Evolutionary conservation across 1,140 invertebrate species (phyloP).

Genomic region (Drosophila ogumai): DNA sequence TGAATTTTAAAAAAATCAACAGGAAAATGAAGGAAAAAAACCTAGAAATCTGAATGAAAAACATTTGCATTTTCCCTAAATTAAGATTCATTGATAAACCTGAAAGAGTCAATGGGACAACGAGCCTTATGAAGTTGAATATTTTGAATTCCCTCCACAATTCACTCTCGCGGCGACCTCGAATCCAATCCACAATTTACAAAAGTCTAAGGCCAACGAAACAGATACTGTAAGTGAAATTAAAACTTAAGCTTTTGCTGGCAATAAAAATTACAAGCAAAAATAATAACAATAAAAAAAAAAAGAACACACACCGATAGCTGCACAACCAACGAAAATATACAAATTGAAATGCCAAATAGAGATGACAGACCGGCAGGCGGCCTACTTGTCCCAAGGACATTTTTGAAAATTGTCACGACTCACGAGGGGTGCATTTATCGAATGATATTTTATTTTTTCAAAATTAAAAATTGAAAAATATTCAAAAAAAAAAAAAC

Average conservation of each 20-base stretch:
- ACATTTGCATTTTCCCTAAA: not conserved
- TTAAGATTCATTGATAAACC: not conserved
- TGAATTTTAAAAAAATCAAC: no score
- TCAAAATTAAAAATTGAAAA: not conserved
- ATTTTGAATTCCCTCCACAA: not conserved
- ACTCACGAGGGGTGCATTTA: not conserved
- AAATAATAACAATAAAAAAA: not conserved
- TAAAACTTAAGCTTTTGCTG: not conserved
- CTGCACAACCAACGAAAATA: slow-evolving; percentile 1
- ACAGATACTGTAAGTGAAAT: not conserved
- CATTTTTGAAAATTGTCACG: not conserved
- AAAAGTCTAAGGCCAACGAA: not conserved
- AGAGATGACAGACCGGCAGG: not conserved
- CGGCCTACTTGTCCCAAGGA: not conserved
- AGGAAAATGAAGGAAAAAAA: not conserved
- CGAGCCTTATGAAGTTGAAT: not conserved
- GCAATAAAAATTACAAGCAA: not conserved
- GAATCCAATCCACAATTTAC: not conserved
- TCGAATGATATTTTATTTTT: not conserved
- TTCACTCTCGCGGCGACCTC: not conserved
- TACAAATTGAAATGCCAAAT: not conserved
- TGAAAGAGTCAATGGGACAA: not conserved
- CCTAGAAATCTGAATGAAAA: not conserved
- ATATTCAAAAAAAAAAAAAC: no score
- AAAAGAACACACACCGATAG: not conserved